A percentile compares a stretch with the other conserved stretches of the same genome.
Conservation (phyloP, 2,888 invertebrate species). For the Dryadula phaetusa region DNA sequence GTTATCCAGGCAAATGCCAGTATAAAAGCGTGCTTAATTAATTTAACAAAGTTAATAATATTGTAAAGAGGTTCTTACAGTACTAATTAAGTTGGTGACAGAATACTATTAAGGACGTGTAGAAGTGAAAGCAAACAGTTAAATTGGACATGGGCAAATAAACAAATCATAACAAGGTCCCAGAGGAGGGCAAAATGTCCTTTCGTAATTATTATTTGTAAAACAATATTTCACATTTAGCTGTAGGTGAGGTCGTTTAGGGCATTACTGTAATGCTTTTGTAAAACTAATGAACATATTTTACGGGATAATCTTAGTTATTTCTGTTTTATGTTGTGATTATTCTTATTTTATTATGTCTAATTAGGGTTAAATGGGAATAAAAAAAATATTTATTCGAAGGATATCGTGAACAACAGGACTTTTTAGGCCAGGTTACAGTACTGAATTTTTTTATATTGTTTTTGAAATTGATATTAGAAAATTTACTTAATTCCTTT, state of each 20-base stretch:
- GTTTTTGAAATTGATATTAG: too few species aligned
- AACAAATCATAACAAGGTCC: conserved; percentile 74
- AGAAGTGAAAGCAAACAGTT: conserved; percentile 65
- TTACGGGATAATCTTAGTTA: conserved; percentile 2
- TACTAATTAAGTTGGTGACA: conserved; percentile 12
- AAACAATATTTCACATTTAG: conserved; percentile 51
- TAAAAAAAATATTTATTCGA: too few species aligned
- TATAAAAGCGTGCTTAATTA: too few species aligned
- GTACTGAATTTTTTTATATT: too few species aligned
- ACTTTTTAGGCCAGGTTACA: too few species aligned
- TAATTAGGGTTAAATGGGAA: too few species aligned
- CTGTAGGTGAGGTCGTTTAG: conserved; percentile 17
- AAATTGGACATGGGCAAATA: conserved; percentile 70
- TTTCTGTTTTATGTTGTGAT: conserved; percentile 4
- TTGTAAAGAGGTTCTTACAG: neutral
- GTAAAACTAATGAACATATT: conserved; percentile 53
- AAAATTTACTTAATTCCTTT: too few species aligned
- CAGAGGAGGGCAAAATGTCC: conserved; percentile 58
- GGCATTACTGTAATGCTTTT: conserved; percentile 44
- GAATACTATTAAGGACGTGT: conserved; percentile 19
- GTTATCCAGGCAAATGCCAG: too few species aligned
- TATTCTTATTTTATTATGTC: neutral
- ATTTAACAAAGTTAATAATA: too few species aligned
- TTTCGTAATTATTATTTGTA: conserved; percentile 62
- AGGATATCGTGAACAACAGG: too few species aligned